Evolutionary conservation across 2,113 vertebrate genomes (phyloP).

Genomic region (Pantherophis guttatus): DNA sequence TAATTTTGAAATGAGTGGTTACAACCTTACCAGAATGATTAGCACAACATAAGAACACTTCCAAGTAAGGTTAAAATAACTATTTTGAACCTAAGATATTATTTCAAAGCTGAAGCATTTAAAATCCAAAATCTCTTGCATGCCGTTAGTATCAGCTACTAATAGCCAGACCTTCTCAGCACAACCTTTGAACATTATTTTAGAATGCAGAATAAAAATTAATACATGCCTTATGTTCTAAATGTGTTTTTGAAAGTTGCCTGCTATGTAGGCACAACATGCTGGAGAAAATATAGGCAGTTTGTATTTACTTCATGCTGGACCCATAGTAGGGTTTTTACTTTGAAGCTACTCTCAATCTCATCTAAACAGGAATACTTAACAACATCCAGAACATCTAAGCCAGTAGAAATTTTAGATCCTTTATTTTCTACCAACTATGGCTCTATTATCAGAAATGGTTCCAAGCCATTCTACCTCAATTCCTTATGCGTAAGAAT

Average conservation of each 20-base stretch:
- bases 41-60: not conserved
- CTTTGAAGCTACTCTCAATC: not conserved
- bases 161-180: not conserved
- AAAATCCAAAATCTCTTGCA: not conserved
- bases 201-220: not conserved
- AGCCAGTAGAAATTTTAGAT: not conserved
- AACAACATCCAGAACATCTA: not conserved
- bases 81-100: not conserved
- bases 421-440: not conserved
- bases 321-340: not conserved
- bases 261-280: not conserved
- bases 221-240: not conserved
- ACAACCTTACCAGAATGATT: not conserved
- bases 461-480: not conserved
- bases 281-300: not conserved
- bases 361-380: not conserved
- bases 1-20: not conserved
- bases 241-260: not conserved
- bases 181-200: not conserved
- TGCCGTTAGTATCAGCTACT: not conserved
- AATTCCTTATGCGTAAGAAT: not conserved
- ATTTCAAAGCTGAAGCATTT: not conserved
- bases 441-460: not conserved
- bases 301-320: not conserved
- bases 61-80: not conserved